Evolutionary conservation across 2,888 invertebrate species (phyloP).

Genomic region (Acanthosepion pharaonis): DNA sequence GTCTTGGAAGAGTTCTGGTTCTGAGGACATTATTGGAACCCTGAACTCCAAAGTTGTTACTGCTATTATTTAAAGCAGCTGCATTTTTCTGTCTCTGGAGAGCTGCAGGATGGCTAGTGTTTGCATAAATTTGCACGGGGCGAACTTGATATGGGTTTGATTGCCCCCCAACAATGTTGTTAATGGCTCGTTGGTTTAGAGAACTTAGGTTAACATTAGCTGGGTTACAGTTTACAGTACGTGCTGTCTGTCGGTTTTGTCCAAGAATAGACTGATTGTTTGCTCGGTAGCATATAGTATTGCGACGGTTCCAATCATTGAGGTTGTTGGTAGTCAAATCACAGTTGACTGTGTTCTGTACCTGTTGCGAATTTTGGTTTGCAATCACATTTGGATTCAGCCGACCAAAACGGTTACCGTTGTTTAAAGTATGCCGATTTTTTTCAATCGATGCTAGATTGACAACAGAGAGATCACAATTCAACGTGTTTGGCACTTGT

Average conservation of each 20-base stretch:
- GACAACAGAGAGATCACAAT: constrained; percentile 40
- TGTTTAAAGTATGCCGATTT: neutral
- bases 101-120: neutral
- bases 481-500: neutral
- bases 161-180: neutral
- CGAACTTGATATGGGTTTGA: constrained; percentile 12
- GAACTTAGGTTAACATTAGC: neutral
- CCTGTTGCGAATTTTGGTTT: neutral
- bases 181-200: constrained; percentile 2
- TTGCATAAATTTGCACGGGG: constrained; percentile 41
- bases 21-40: neutral
- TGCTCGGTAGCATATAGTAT: constrained; percentile 36
- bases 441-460: neutral
- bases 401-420: neutral
- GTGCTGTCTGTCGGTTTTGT: neutral
- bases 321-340: constrained; percentile 8
- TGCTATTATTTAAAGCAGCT: neutral
- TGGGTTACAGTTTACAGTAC: neutral
- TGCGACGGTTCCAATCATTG: constrained; percentile 42
- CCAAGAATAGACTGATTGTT: neutral
- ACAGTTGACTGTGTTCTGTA: constrained; percentile 36
- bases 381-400: constrained; percentile 8
- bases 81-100: neutral
- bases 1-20: neutral
- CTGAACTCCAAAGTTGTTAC: neutral